These are phyloP conservation scores for Mythimna lalbum DNA, from an alignment of 2,888 invertebrate species.

Conservation along the genomic window DNA sequence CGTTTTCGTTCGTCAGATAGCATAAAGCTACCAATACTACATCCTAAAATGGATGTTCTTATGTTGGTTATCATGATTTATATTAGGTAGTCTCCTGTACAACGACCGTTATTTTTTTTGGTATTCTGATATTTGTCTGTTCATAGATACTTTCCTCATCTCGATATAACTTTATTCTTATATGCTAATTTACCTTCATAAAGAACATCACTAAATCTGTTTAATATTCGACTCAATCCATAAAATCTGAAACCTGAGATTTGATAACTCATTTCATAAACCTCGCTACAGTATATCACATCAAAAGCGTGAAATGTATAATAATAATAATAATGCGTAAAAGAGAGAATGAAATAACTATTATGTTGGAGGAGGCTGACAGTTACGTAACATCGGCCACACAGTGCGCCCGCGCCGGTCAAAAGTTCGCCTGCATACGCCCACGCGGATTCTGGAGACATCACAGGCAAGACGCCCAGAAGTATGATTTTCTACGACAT, in stretches of 20 bases:
- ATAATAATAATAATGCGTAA: conserved; percentile 20
- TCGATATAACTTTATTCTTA: neutral
- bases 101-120: neutral
- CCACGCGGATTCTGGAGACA: conserved; percentile 59
- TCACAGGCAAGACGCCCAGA: conserved; percentile 8
- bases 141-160: neutral
- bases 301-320: conserved; percentile 11
- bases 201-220: neutral
- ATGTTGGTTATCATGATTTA: no score
- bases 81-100: no score
- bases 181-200: neutral
- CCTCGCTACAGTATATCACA: conserved; percentile 29
- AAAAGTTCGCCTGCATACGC: conserved; percentile 69
- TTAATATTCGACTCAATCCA: conserved; percentile 10
- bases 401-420: conserved; percentile 70
- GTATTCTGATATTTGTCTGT: no score
- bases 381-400: conserved; percentile 68
- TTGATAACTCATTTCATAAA: conserved; percentile 42
- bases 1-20: no score
- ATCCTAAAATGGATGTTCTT: no score
- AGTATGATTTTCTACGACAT: conserved; percentile 14
- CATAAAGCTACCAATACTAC: no score
- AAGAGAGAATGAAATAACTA: conserved; percentile 52
- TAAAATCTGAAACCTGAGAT: conserved; percentile 33
- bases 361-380: conserved; percentile 41